Percentiles rank a stretch among this genome's conserved stretches.
Conservation (phyloP, 2,113 vertebrate species). For the Colius striatus region DNA sequence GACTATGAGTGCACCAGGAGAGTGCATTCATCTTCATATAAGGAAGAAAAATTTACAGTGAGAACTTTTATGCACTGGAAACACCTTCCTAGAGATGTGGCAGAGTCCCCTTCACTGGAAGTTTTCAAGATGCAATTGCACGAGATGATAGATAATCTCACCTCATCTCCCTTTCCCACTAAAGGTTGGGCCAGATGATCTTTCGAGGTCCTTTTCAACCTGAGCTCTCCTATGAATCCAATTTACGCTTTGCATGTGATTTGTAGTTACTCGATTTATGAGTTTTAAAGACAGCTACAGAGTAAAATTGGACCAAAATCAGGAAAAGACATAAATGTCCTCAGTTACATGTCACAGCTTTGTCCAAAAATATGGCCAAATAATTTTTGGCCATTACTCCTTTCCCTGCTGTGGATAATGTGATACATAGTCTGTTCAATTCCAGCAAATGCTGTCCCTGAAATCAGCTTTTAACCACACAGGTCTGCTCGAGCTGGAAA, state of each 20-base stretch:
- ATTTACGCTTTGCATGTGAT: not conserved
- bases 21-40: not conserved
- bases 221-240: not conserved
- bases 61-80: not conserved
- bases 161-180: not conserved
- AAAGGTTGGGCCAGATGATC: not conserved
- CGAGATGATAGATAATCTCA: not conserved
- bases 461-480: not conserved
- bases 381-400: not conserved
- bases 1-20: not conserved
- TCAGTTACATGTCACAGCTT: not conserved
- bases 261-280: not conserved
- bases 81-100: fast-evolving
- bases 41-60: not conserved
- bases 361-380: not conserved
- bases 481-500: not conserved
- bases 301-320: not conserved
- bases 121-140: not conserved
- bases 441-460: not conserved
- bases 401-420: not conserved
- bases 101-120: not conserved
- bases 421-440: not conserved
- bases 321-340: not conserved
- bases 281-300: not conserved
- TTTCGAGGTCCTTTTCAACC: not conserved